Evolutionary conservation across 1,140 invertebrate genomes (phyloP).

Genomic region (Caenorhabditis inopinata): DNA sequence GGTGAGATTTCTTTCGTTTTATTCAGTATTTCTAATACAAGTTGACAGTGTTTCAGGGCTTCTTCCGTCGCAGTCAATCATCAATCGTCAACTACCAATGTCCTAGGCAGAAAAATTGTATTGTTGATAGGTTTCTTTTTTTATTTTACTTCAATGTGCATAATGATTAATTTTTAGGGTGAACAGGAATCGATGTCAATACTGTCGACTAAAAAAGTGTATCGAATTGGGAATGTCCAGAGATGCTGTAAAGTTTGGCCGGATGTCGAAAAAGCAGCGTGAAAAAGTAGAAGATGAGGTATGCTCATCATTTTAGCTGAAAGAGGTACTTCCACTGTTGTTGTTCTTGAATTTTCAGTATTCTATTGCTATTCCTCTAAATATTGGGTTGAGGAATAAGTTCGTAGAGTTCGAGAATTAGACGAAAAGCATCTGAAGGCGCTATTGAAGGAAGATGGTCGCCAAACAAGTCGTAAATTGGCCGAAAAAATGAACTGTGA

Average conservation of each 20-base stretch:
- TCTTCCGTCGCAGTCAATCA: constrained; percentile 94
- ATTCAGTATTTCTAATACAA: constrained; percentile 65
- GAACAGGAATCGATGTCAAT: constrained; percentile 97
- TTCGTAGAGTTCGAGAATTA: too few species aligned
- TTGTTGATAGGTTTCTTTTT: constrained; percentile 78
- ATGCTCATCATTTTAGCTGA: too few species aligned
- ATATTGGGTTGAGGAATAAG: too few species aligned
- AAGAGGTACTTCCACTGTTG: too few species aligned
- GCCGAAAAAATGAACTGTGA: too few species aligned
- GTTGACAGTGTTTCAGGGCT: constrained; percentile 82
- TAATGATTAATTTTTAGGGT: constrained; percentile 69
- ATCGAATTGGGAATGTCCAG: constrained; percentile 96
- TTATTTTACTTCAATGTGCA: constrained; percentile 69
- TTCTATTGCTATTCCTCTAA: not conserved
- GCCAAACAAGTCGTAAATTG: too few species aligned
- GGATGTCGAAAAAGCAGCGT: constrained; percentile 99
- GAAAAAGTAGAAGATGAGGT: constrained; percentile 78
- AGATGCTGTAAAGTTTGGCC: constrained; percentile 99
- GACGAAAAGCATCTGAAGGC: too few species aligned
- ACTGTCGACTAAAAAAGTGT: constrained; percentile 98
- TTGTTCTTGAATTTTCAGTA: too few species aligned
- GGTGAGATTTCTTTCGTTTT: constrained; percentile 61
- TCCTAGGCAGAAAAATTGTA: constrained; percentile 94
- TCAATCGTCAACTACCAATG: constrained; percentile 92
- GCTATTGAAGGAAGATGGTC: too few species aligned